phyloP scores from a whole-genome alignment of 2,888 invertebrate species.

The Eristalis arbustorum region DNA sequence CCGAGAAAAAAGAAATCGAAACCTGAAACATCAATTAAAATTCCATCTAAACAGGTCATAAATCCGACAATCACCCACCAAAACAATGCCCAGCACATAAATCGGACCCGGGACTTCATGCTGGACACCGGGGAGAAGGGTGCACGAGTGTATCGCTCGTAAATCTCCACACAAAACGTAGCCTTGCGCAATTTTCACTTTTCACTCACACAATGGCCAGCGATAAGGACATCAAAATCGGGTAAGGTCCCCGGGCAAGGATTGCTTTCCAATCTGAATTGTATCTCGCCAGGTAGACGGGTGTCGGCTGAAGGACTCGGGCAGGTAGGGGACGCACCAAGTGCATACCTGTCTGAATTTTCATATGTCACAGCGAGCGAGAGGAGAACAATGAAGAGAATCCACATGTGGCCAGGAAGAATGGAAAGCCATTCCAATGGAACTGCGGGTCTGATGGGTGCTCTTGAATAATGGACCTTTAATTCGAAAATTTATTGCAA shows the following conservation, averaged over 20 bases:
- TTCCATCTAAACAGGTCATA: constrained; percentile 53
- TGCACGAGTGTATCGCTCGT: constrained; percentile 21
- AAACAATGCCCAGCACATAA: constrained; percentile 20
- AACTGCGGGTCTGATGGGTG: not conserved
- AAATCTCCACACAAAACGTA: constrained; percentile 21
- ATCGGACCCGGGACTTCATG: not conserved
- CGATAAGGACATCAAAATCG: not conserved
- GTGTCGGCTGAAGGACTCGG: not conserved
- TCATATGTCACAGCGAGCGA: not conserved
- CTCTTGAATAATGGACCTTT: not conserved
- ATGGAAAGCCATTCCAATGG: not conserved
- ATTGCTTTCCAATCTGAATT: not conserved
- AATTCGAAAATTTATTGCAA: not conserved
- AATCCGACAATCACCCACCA: constrained; percentile 32
- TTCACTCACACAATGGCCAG: constrained; percentile 5
- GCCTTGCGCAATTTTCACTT: constrained; percentile 60
- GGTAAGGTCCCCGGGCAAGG: not conserved
- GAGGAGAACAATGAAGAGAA: not conserved
- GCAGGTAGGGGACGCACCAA: not conserved
- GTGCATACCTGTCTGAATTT: not conserved
- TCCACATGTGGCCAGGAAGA: not conserved
- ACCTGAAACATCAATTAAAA: constrained; percentile 51
- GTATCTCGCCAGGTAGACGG: not conserved
- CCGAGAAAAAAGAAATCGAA: not conserved
- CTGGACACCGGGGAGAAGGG: not conserved